Evolutionary conservation across 2,113 vertebrate genomes (phyloP).

Genomic region (Bombycilla garrulus): DNA sequence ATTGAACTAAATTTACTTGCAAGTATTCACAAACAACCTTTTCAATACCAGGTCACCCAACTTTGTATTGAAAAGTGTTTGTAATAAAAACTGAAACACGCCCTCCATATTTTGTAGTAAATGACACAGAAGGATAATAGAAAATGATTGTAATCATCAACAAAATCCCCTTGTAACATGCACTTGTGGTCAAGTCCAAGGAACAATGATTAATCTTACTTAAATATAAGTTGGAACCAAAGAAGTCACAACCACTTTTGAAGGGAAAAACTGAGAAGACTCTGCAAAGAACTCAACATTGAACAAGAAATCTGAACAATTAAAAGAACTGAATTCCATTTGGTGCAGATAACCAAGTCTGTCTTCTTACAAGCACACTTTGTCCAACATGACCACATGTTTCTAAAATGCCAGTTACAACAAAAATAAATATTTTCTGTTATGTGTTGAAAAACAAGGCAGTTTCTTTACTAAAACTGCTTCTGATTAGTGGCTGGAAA

Average conservation of each 20-base stretch:
- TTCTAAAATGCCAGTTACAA: background rate
- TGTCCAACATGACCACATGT: fast-evolving
- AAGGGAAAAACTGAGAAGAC: background rate
- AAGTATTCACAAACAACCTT: background rate
- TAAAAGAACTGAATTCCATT: background rate
- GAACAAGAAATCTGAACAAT: background rate
- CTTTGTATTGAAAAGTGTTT: background rate
- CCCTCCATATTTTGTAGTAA: background rate
- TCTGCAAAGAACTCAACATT: background rate
- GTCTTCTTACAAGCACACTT: background rate
- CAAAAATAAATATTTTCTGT: background rate
- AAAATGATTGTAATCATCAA: background rate
- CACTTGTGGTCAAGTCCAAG: background rate
- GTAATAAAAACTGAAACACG: background rate
- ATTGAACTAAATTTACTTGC: background rate
- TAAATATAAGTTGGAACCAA: background rate
- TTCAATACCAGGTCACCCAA: background rate
- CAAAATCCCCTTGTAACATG: background rate
- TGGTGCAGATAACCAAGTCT: background rate
- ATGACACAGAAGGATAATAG: background rate
- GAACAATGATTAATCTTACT: background rate
- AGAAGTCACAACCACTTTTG: background rate
- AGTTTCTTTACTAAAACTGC: background rate
- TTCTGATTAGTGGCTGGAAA: background rate
- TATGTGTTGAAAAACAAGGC: background rate